Evolutionary conservation across 2,888 invertebrate species (phyloP), one percentile per base, ranked within the genome.

Genomic region (Melipona bicolor): DNA sequence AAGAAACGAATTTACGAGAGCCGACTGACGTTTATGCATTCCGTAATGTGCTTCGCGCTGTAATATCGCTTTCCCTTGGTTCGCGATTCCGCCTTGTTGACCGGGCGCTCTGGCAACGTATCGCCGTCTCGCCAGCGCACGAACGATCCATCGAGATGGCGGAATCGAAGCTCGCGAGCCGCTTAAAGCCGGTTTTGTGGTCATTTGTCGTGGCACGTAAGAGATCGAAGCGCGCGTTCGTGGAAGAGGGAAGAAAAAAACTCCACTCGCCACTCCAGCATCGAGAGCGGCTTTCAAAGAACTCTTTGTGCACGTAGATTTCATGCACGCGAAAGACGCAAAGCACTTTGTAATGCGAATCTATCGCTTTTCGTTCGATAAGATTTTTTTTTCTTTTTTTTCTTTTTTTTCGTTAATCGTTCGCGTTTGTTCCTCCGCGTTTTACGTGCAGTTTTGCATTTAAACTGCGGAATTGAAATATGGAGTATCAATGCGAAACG

Each of bases 1-100:
- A 81, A 81, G 81, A 81, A 81, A 72, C 49, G 79, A 79, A 79
- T 78, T 79, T 83, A 83, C 56, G 74, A 72, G 75, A 50, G 43
- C 59, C 78, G 19, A 32, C 36, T 54, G 79, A 83, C 71, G 43
- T 79, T 79, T 83, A 78, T 83, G 74, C 59, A 75, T 71, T 61
- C 78, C 75, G 62, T 81, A 81, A 83, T 83, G 78, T 72, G 67
- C 75, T 83, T 67, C 62, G 52, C 24, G 67, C 74, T n/a, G 69
- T 79, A 72, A 83, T 83, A 72, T 79, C 64, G 68, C 36, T 79
- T 71, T 69, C 71, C 43, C 77, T 43, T 69, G 36, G 62, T 70
- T 61, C 59, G 76, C 76, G 79, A 74, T 84, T 84, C 77, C 77
- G 24, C 76, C 61, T 67, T 54, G 15, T 61, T 68, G 79, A 56